Conservation (phyloP, 2,888 invertebrate species). For the Danaus chrysippus region DNA sequence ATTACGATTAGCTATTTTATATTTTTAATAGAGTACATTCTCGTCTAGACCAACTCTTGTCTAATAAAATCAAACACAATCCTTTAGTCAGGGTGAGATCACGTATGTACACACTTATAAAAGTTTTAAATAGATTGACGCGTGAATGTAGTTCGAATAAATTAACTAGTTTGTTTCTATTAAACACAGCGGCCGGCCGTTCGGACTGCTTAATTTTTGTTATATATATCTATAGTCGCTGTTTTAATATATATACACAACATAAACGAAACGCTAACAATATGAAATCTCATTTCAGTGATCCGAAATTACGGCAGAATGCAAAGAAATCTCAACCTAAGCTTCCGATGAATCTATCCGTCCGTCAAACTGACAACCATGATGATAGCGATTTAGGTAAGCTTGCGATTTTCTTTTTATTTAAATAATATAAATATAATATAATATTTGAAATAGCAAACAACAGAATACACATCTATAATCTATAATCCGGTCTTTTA, state of each 20-base stretch:
- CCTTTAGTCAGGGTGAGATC: neutral
- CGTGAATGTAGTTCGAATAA: conserved; percentile 41
- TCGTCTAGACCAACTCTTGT: neutral
- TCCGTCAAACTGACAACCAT: conserved; percentile 57
- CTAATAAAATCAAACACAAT: neutral
- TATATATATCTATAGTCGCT: neutral
- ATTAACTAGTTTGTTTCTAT: conserved; percentile 26
- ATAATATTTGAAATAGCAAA: too few species aligned
- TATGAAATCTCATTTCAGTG: conserved; percentile 45
- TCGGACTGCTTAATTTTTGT: conserved; percentile 8
- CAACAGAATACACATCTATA: too few species aligned
- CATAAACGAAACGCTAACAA: neutral
- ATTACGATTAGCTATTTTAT: neutral
- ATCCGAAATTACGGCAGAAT: conserved; percentile 46
- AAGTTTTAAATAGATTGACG: conserved; percentile 59
- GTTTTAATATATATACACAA: neutral
- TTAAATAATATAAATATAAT: too few species aligned
- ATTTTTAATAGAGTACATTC: neutral
- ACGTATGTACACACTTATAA: neutral
- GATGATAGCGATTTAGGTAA: conserved; percentile 68
- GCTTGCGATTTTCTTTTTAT: conserved; percentile 22
- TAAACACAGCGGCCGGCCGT: conserved; percentile 9
- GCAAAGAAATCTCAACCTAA: conserved; percentile 25
- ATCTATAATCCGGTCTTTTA: too few species aligned
- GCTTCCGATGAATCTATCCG: conserved; percentile 51